Percentiles rank a stretch among this genome's conserved stretches.
phyloP scores from a whole-genome alignment of 2,113 vertebrate genomes.

The Boulengeromyrus knoepffleri region DNA sequence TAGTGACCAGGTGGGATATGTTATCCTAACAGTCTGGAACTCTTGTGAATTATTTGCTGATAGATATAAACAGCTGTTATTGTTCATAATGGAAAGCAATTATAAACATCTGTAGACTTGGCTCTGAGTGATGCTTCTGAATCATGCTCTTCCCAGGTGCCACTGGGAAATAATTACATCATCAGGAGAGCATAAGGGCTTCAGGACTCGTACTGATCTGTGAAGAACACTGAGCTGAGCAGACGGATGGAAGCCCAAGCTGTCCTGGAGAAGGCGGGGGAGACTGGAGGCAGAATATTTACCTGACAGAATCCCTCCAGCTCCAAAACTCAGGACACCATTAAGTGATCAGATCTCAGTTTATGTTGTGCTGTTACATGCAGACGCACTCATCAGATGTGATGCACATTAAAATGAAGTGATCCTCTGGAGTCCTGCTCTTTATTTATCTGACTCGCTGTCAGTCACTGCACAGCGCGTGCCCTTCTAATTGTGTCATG shows the following conservation, averaged over 20 bases:
- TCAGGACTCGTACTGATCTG: slow-evolving; percentile 79
- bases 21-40: slow-evolving; percentile 98
- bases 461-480: slow-evolving; percentile 36
- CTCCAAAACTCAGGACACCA: neutral
- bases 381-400: neutral
- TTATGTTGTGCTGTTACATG: neutral
- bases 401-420: neutral
- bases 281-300: neutral
- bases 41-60: slow-evolving; percentile 99
- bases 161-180: slow-evolving; percentile 96
- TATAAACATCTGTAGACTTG: slow-evolving; percentile 99
- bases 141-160: slow-evolving; percentile 81
- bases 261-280: neutral
- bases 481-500: slow-evolving; percentile 32
- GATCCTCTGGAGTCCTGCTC: neutral
- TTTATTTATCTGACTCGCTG: slow-evolving; percentile 21
- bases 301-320: neutral
- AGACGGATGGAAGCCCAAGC: neutral
- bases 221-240: slow-evolving; percentile 73
- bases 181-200: slow-evolving; percentile 65
- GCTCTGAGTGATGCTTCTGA: slow-evolving; percentile 86
- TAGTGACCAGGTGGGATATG: slow-evolving; percentile 97
- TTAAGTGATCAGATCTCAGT: neutral
- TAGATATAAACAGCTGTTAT: slow-evolving; percentile 99
- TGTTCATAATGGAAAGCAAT: slow-evolving; percentile 99